Conservation (phyloP, 2,113 vertebrate species). For the Prionailurus bengalensis region DNA sequence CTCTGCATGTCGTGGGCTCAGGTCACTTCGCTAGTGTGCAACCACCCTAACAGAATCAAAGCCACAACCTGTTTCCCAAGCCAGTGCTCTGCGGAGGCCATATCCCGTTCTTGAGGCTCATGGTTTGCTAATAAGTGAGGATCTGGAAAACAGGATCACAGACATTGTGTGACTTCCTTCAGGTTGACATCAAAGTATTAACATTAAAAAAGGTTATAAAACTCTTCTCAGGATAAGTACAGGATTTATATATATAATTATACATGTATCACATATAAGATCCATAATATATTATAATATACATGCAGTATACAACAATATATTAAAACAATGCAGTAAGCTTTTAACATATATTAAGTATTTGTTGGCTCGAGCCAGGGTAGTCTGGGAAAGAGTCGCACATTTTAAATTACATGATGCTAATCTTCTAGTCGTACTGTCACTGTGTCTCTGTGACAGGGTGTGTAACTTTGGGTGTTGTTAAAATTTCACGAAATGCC, state of each 20-base stretch:
- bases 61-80: neutral
- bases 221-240: neutral
- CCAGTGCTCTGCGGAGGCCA: neutral
- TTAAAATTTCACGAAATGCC: neutral
- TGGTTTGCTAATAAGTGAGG: neutral
- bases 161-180: neutral
- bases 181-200: neutral
- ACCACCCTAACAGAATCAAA: neutral
- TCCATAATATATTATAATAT: neutral
- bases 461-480: neutral
- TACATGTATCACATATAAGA: neutral
- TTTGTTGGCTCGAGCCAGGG: neutral
- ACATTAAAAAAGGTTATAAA: neutral
- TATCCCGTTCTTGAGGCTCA: neutral
- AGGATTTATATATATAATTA: neutral
- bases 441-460: neutral
- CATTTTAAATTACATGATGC: neutral
- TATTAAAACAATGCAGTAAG: neutral
- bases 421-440: neutral
- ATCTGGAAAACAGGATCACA: neutral
- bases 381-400: neutral
- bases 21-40: too few species aligned
- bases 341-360: neutral
- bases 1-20: too few species aligned
- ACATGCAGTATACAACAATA: neutral